phyloP scores from a whole-genome alignment of 2,888 invertebrate genomes.

The Oscheius myriophilus region DNA sequence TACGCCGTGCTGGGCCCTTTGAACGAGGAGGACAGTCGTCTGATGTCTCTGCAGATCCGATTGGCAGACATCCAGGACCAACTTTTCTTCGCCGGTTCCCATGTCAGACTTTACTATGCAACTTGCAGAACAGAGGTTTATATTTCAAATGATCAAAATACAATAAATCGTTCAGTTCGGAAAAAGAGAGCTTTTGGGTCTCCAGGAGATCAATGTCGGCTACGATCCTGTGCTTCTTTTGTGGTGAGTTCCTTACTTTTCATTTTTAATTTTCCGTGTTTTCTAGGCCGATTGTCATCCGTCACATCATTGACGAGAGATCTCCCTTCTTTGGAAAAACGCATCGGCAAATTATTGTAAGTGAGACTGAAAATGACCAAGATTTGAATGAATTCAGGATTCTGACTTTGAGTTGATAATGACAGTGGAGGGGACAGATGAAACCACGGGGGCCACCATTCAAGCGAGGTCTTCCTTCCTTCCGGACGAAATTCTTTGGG shows the following conservation, averaged over 20 bases:
- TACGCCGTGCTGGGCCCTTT: conserved; percentile 16
- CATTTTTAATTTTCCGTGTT: no score
- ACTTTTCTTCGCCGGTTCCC: conserved; percentile 16
- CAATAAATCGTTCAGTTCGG: conserved; percentile 4
- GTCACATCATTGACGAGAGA: conserved; percentile 22
- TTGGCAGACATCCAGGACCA: conserved; percentile 20
- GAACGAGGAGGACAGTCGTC: conserved; percentile 10
- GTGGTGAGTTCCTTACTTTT: background rate
- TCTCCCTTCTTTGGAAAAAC: conserved; percentile 17
- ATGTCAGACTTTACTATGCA: conserved; percentile 17
- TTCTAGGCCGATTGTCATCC: conserved; percentile 9
- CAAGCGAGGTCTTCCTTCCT: conserved; percentile 18
- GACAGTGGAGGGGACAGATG: conserved; percentile 26
- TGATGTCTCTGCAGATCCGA: conserved; percentile 4
- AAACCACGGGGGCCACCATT: conserved; percentile 20
- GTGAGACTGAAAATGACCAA: background rate
- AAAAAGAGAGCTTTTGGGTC: conserved; percentile 14
- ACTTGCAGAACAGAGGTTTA: conserved; percentile 16
- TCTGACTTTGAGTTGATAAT: conserved; percentile 25
- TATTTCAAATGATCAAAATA: no score
- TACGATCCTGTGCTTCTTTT: conserved; percentile 16
- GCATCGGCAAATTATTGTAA: background rate
- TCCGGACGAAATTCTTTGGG: conserved; percentile 20
- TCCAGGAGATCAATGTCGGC: conserved; percentile 21
- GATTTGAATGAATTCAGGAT: background rate